These are phyloP conservation scores for Elaeidobius kamerunicus DNA, from an alignment of 2,888 invertebrate genomes.

Conservation along the genomic window DNA sequence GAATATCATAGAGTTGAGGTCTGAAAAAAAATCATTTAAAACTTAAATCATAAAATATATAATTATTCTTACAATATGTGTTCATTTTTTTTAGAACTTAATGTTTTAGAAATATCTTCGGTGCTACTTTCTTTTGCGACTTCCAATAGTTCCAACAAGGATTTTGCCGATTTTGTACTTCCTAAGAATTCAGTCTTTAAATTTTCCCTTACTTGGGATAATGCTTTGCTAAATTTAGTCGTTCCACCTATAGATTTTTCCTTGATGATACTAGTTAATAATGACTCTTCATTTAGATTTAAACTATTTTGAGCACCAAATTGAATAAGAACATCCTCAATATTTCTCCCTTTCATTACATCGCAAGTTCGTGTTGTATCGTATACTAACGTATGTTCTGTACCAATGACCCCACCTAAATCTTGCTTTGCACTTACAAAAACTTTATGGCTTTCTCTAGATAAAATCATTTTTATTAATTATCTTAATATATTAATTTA, in stretches of 20 bases:
- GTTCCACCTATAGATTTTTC: slow-evolving; percentile 29
- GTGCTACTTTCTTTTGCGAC: slow-evolving; percentile 58
- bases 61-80: slow-evolving; percentile 51
- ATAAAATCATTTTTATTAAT: too few relatives aligned
- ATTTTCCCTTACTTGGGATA: slow-evolving; percentile 52
- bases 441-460: slow-evolving; percentile 52
- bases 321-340: slow-evolving; percentile 38
- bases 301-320: slow-evolving; percentile 31
- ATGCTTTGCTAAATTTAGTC: slow-evolving; percentile 32
- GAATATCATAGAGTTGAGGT: slow-evolving; percentile 65
- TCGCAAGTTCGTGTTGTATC: slow-evolving; percentile 36
- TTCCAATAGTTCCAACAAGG: slow-evolving; percentile 62
- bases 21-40: slow-evolving; percentile 42
- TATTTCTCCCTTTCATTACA: slow-evolving; percentile 20
- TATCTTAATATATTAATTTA: too few relatives aligned
- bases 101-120: slow-evolving; percentile 58
- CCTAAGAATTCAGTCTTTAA: slow-evolving; percentile 59
- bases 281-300: slow-evolving; percentile 38
- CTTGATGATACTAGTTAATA: slow-evolving; percentile 40
- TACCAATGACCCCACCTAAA: slow-evolving; percentile 51
- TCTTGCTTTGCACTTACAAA: slow-evolving; percentile 51
- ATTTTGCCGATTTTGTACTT: slow-evolving; percentile 59
- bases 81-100: slow-evolving; percentile 57
- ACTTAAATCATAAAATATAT: neutral
- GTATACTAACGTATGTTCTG: slow-evolving; percentile 48